phyloP scores from a whole-genome alignment of 2,113 vertebrate genomes.

The Colaptes auratus region DNA sequence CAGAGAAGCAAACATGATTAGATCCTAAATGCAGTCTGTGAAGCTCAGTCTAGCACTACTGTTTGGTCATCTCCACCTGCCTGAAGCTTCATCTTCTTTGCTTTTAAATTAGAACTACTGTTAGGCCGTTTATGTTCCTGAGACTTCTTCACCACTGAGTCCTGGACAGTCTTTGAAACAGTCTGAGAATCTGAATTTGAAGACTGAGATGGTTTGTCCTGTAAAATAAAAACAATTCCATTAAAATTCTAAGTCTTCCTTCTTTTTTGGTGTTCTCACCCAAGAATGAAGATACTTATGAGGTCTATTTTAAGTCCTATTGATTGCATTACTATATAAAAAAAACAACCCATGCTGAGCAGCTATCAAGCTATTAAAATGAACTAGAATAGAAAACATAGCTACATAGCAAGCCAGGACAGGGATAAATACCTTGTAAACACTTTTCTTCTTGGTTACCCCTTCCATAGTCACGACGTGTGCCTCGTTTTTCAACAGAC shows the following conservation, averaged over 20 bases:
- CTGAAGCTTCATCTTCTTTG: conserved; percentile 71
- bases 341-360: not conserved
- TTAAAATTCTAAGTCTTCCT: not conserved
- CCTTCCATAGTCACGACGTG: conserved; percentile 83
- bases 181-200: not conserved
- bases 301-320: not conserved
- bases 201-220: conserved; percentile 58
- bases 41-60: conserved; percentile 43
- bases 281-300: not conserved
- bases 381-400: not conserved
- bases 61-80: conserved; percentile 32
- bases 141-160: conserved; percentile 65
- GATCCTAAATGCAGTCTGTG: not conserved
- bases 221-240: not conserved
- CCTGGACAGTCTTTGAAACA: not conserved
- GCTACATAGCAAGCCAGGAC: not conserved
- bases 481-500: conserved; percentile 79
- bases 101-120: conserved; percentile 49
- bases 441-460: conserved; percentile 5
- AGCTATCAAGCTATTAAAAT: not conserved
- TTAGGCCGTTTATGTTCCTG: conserved; percentile 67
- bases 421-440: conserved; percentile 59
- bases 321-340: not conserved
- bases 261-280: not conserved
- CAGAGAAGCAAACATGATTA: not conserved